Base-by-base conservation (phyloP, 2,888 invertebrate genomes). In the Neria commutata region DNA sequence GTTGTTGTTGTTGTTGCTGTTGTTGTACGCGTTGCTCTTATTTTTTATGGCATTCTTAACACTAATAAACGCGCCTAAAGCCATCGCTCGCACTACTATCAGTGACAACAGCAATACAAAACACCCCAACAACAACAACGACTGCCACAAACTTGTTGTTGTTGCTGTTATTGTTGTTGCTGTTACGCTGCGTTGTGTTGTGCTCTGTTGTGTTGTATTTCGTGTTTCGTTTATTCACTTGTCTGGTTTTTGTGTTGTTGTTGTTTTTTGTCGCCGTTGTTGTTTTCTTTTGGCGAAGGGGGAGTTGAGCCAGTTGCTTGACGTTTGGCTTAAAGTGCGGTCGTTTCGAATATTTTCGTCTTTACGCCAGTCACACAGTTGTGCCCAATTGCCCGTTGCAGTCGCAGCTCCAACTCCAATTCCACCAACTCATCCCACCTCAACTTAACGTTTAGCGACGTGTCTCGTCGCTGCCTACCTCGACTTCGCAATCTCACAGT, bases 101-200 rank as follows among this genome's bases (percentile, higher is more conserved):
- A 29, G 29, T 29, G n/a, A n/a, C n/a, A n/a, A n/a, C 29, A 11
- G 5, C 29, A 29, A 29, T 11, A 8, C 29, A 37, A 37, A 37
- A n/a, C 37, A n/a, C 37, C 8, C 11, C 37, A 37, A 37, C 37
- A 37, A 37, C 37, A 37, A 37, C 6, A 37, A 37, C n/a, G 8
- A 37, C 37, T 14, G n/a, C 8, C 37, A 37, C 8, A 37, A 37
- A 37, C 8, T 19, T 33, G 14, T 46, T 37, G 33, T 29, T 40
- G 49, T 40, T 46, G 25, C 24, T 34, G 17, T 37, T 11, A 33
- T 5, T 2, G n/a, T 42, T 26, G 42, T 24, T 45, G 1, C 50
- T 26, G 16, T 54, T 40, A 42, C 34, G 34, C 8, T 47, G 54
- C 26, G 50, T 57, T 60, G 45, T 56, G 56, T 50, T 54, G 45